Evolutionary conservation across 1,140 invertebrate species (phyloP).

Genomic region (Neelides sp.): DNA sequence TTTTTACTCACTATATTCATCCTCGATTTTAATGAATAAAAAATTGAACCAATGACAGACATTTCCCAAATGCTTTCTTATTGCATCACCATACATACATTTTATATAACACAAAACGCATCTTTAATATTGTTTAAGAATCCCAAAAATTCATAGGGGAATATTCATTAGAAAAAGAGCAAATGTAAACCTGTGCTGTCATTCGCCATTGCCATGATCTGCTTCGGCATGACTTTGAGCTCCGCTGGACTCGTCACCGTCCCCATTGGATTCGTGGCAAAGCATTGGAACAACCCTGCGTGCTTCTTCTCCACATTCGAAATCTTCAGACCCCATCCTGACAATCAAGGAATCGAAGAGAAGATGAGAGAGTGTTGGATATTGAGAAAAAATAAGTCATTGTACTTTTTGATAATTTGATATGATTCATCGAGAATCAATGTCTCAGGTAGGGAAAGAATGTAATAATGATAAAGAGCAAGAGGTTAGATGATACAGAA

Average conservation of each 20-base stretch:
- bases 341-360: conserved; percentile 29
- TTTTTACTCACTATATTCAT: no score
- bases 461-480: no score
- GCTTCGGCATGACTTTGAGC: conserved; percentile 58
- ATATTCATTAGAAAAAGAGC: not conserved
- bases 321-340: conserved; percentile 48
- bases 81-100: conserved; percentile 6
- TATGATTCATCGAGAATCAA: no score
- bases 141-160: conserved; percentile 7
- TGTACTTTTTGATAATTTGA: no score
- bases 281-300: conserved; percentile 77
- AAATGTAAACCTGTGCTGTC: conserved; percentile 19
- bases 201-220: conserved; percentile 43
- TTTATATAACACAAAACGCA: conserved; percentile 10
- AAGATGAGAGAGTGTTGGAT: no score
- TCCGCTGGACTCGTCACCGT: conserved; percentile 48
- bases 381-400: no score
- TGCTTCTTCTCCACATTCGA: conserved; percentile 60
- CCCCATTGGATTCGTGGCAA: conserved; percentile 67
- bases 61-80: no score
- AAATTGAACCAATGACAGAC: no score
- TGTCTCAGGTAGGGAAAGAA: no score
- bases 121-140: conserved; percentile 11
- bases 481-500: no score
- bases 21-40: no score